Conservation (phyloP, 2,888 invertebrate species). For the Scrobipalpa atriplicella region DNA sequence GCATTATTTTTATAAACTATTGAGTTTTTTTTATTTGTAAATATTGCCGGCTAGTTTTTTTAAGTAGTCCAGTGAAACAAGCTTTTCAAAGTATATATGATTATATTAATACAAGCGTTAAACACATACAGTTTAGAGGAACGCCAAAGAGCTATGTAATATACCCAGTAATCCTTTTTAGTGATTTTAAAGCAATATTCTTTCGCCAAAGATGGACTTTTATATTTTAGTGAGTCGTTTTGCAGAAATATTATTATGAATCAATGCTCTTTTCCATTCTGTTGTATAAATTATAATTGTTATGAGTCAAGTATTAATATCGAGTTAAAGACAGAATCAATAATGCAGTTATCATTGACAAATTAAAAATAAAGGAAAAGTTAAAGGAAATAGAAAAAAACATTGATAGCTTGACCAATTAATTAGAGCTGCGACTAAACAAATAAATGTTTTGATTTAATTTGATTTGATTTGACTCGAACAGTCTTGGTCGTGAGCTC, state of each 20-base stretch:
- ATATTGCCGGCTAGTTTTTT: slow-evolving; percentile 28
- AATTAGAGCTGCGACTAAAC: no score
- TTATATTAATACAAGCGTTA: slow-evolving; percentile 51
- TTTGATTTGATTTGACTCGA: no score
- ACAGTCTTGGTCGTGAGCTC: no score
- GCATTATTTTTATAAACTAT: slow-evolving; percentile 54
- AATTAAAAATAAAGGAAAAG: no score
- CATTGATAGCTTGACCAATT: no score
- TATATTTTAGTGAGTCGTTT: not conserved
- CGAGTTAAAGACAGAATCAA: no score
- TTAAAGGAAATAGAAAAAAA: no score
- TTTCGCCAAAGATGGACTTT: slow-evolving; percentile 64
- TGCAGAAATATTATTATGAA: not conserved
- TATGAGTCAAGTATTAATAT: no score
- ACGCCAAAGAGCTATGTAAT: slow-evolving; percentile 75
- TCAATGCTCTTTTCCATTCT: not conserved
- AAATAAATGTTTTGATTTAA: no score
- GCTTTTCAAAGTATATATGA: slow-evolving; percentile 44
- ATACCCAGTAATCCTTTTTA: slow-evolving; percentile 29
- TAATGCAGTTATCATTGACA: no score
- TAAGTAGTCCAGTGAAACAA: slow-evolving; percentile 44
- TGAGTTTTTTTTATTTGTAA: slow-evolving; percentile 46
- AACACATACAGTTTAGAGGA: slow-evolving; percentile 79
- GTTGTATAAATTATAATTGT: no score
- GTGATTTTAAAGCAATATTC: slow-evolving; percentile 30